Base-by-base conservation (phyloP, 2,888 invertebrate genomes). In the Altica lythri region DNA sequence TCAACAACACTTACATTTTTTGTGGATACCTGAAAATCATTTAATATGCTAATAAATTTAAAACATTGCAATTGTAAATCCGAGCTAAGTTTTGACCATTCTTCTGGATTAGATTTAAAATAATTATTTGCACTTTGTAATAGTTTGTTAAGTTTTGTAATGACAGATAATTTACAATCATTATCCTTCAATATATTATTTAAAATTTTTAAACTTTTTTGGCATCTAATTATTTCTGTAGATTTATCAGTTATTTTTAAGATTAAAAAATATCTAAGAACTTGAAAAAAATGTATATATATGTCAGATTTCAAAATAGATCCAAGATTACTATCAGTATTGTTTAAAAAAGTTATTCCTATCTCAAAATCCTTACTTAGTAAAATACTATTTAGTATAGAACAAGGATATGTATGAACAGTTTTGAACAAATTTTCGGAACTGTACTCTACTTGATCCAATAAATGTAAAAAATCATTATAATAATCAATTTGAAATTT, bases 351-450 rank as follows among this genome's bases (percentile, higher is more conserved):
- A 5, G 49, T 18, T 22, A 13, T 17, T 10, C 53, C 56, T 22
- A 27, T 10, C 14, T 60, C 47, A 53, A 57, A 61, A 18, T 57
- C 43, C 22, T 45, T 38, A 52, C 44, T 32, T 12, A 61, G 25
- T n/a, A n/a, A n/a, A 19, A 55, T 49, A 30, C 47, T 42, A 12
- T 53, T 37, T 6, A 59, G 19, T 22, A 63, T 42, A 1, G 40
- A 42, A 12, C 48, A 53, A 34, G 55, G 48, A 46, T 55, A 46
- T 22, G 35, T 42, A 22, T 60, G 30, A 29, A 53, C 10, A 6
- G 40, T 8, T 32, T 46, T 55, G 10, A 58, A 51, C 18, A 43
- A 34, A 10, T 55, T 50, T 37, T 46, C 49, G 12, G 6, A 5
- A 6, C 29, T 43, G 4, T 47, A 8, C 14, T 42, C 4, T 13